A percentile compares a stretch with the other conserved stretches of the same genome.
Conservation (phyloP, 2,113 vertebrate genomes). For the Pelmatolapia mariae region DNA sequence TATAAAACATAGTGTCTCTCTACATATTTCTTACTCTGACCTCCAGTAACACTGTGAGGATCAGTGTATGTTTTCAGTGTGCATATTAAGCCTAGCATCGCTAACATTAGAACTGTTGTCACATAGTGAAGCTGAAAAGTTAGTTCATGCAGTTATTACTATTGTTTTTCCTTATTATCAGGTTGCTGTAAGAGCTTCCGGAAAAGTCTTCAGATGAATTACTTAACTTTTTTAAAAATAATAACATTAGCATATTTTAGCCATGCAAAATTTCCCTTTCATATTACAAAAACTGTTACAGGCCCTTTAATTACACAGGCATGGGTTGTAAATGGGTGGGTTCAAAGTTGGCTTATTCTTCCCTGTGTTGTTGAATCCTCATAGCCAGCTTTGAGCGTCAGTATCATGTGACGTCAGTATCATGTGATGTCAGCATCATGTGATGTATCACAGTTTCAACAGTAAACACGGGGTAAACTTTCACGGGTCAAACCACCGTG, state of each 20-base stretch:
- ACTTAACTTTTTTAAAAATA: background rate
- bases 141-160: background rate
- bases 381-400: too few species aligned
- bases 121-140: background rate
- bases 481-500: background rate
- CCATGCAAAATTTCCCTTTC: background rate
- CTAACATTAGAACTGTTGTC: background rate
- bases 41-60: background rate
- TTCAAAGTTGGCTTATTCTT: background rate
- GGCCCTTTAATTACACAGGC: background rate
- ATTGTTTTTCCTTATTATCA: background rate
- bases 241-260: background rate
- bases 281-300: background rate
- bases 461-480: background rate
- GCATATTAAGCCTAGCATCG: background rate
- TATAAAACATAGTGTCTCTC: background rate
- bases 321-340: background rate
- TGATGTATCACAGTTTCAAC: background rate
- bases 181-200: background rate
- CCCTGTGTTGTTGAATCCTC: background rate
- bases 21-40: background rate
- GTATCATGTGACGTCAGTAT: too few species aligned
- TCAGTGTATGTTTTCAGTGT: background rate
- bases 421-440: background rate
- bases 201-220: background rate